A percentile compares a stretch with the other conserved stretches of the same genome.
Conservation (phyloP, 2,797 vertebrate genomes). For the Darevskia nairensis region DNA sequence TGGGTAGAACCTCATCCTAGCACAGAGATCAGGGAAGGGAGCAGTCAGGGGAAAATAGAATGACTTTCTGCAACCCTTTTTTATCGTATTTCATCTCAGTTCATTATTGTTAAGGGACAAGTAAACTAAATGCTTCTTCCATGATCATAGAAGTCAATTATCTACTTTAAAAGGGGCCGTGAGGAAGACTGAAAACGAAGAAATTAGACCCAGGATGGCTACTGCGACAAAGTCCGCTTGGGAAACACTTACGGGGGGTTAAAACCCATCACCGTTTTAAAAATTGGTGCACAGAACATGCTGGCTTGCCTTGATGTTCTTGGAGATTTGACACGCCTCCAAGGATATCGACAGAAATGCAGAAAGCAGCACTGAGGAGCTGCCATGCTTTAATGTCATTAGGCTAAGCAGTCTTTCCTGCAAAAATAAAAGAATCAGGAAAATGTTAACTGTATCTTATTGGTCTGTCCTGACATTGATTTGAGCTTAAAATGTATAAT, state of each 20-base stretch:
- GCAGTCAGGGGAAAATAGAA: background rate
- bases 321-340: conserved; percentile 6
- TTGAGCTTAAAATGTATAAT: conserved; percentile 35
- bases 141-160: conserved; percentile 16
- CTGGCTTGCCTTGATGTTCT: background rate
- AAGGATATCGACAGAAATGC: conserved; percentile 22
- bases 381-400: background rate
- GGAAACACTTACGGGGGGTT: conserved; percentile 16
- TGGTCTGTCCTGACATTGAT: conserved; percentile 22
- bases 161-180: conserved; percentile 18
- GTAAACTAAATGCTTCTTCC: conserved; percentile 37
- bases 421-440: conserved; percentile 31
- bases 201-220: conserved; percentile 24
- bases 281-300: background rate
- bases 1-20: background rate
- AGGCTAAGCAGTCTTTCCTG: conserved; percentile 8
- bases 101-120: conserved; percentile 21
- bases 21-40: background rate
- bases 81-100: background rate
- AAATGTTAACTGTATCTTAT: background rate
- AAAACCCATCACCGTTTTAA: conserved; percentile 12
- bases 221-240: conserved; percentile 11
- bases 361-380: conserved; percentile 22
- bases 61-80: background rate
- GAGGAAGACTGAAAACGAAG: conserved; percentile 16